These are phyloP conservation scores for Gulo gulo DNA, from an alignment of 2,113 vertebrate genomes.

Conservation along the genomic window DNA sequence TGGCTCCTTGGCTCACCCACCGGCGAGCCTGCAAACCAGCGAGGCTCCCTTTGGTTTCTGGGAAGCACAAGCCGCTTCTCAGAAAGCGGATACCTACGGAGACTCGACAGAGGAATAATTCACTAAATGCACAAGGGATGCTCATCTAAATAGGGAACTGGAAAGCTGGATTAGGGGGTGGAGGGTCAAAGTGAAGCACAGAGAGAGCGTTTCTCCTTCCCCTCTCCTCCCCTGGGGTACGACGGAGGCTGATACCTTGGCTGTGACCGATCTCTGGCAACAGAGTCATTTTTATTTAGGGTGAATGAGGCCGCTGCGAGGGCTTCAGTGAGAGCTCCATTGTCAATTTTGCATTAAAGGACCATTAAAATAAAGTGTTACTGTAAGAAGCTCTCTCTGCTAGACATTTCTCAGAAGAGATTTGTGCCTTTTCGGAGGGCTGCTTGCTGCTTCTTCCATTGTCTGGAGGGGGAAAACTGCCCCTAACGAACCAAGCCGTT, in stretches of 20 bases:
- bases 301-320: slow-evolving; percentile 72
- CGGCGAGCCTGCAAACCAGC: slow-evolving; percentile 15
- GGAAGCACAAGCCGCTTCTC: slow-evolving; percentile 39
- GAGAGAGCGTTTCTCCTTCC: not conserved
- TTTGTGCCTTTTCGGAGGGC: slow-evolving; percentile 69
- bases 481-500: slow-evolving; percentile 66
- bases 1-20: slow-evolving; percentile 17
- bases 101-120: slow-evolving; percentile 38
- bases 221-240: not conserved
- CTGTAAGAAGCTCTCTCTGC: slow-evolving; percentile 81
- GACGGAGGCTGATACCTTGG: slow-evolving; percentile 57
- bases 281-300: slow-evolving; percentile 78
- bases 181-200: not conserved
- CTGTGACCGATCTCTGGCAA: slow-evolving; percentile 62
- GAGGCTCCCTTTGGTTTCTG: slow-evolving; percentile 47
- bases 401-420: slow-evolving; percentile 85
- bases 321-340: slow-evolving; percentile 66
- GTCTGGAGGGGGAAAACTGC: slow-evolving; percentile 61
- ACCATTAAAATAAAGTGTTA: slow-evolving; percentile 84
- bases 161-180: not conserved
- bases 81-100: slow-evolving; percentile 47
- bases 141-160: slow-evolving; percentile 13
- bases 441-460: slow-evolving; percentile 59
- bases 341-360: slow-evolving; percentile 83
- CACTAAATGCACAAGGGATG: not conserved